A percentile compares a stretch with the other conserved stretches of the same genome.
These are phyloP conservation scores for Caenorhabditis virilis DNA, from an alignment of 2,888 invertebrate genomes.

Conservation along the genomic window DNA sequence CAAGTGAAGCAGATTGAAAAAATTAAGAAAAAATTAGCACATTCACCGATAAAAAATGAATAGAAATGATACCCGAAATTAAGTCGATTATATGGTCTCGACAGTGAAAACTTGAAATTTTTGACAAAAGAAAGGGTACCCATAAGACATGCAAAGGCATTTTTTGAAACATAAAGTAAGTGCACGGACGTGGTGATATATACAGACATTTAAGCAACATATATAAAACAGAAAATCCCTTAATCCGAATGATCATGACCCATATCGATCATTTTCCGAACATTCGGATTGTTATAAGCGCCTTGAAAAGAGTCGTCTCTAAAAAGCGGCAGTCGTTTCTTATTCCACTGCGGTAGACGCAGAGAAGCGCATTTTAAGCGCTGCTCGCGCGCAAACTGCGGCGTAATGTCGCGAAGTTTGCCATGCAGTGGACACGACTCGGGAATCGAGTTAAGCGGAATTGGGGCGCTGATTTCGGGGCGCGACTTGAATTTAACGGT, in stretches of 20 bases:
- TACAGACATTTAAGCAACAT: too few relatives aligned
- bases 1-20: too few relatives aligned
- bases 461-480: conserved; percentile 10
- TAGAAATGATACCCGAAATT: neutral
- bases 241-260: conserved; percentile 19
- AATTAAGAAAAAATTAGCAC: too few relatives aligned
- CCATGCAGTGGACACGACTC: conserved; percentile 13
- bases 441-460: conserved; percentile 4
- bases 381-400: conserved; percentile 7
- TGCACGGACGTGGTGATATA: neutral
- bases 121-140: neutral
- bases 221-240: neutral
- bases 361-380: conserved; percentile 6
- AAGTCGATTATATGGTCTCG: neutral
- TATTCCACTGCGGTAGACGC: neutral
- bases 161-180: neutral
- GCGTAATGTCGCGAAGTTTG: conserved; percentile 9
- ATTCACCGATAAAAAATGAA: too few relatives aligned
- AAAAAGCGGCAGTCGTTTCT: conserved; percentile 6
- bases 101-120: neutral
- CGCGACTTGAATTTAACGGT: too few relatives aligned
- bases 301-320: conserved; percentile 26
- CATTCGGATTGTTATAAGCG: conserved; percentile 44
- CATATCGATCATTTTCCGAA: conserved; percentile 50
- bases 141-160: neutral